Base-by-base conservation (phyloP, 2,797 vertebrate species). In the Brachyalestes nurse region DNA sequence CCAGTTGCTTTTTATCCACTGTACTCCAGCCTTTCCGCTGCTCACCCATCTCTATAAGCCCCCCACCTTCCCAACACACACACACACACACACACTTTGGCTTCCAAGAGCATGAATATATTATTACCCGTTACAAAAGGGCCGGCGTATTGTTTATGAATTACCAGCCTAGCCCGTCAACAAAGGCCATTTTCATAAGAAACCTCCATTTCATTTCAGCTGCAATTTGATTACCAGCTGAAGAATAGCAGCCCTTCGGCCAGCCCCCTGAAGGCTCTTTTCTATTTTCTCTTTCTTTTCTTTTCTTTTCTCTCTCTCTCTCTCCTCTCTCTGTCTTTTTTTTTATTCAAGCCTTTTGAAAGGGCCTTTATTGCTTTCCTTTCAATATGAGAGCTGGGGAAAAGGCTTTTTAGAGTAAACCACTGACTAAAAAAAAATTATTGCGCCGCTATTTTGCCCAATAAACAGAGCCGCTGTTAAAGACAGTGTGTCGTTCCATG, bases 151-250 rank as follows among this genome's bases (percentile, higher is more conserved):
- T 98, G 97, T 98, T 98, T 98, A 97, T 98, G 97, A 98, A 98
- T 98, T 97, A 98, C 97, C 95, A 97, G 96, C 95, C 96, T 96
- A 95, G 95, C 72, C 95, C 94, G 94, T 95, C 96, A 97, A 98
- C 97, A 98, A 99, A 97, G 95, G 95, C 93, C 96, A 97, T 98
- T 98, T 98, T 98, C 96, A 97, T 97, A 96, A 97, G 96, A 98
- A 98, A 98, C 97, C 96, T 96, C 77, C 91, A 97, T 99, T 98
- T 97, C 96, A 97, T 97, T 98, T 97, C 96, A 95, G 96, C 96
- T 97, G 95, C 96, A 96, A 95, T 98, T 97, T 98, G 97, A 98
- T 99, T 98, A 97, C 95, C 95, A 95, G 95, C 94, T 92, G 94
- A 96, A 97, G 96, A 97, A 97, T 95, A 96, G 97, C 94, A 95